Percentiles rank a stretch among this genome's conserved stretches.
Evolutionary conservation across 1,140 invertebrate species (phyloP).

Genomic region (Cyrtorhinus lividipennis): DNA sequence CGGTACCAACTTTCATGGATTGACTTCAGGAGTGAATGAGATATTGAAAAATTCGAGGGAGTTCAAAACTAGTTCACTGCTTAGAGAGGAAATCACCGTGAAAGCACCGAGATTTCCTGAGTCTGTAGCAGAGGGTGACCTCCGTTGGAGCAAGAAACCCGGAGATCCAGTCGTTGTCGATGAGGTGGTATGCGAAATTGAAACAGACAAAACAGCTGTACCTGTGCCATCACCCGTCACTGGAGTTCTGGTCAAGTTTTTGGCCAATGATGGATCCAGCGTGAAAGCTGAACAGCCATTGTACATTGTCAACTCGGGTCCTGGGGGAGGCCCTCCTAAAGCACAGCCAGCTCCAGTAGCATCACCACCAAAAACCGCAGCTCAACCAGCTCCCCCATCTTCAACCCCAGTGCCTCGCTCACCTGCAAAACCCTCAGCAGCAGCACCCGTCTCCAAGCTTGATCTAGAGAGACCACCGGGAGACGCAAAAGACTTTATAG

Average conservation of each 20-base stretch:
- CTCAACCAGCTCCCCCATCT: slow-evolving; percentile 28
- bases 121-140: slow-evolving; percentile 9
- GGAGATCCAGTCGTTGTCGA: slow-evolving; percentile 85
- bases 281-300: slow-evolving; percentile 73
- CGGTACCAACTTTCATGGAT: too few species aligned
- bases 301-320: slow-evolving; percentile 54
- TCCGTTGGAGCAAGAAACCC: slow-evolving; percentile 30
- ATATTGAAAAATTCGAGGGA: too few species aligned
- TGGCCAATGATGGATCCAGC: slow-evolving; percentile 75
- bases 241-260: slow-evolving; percentile 73
- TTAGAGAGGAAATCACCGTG: slow-evolving; percentile 3
- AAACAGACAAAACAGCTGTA: slow-evolving; percentile 90
- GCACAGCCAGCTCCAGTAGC: slow-evolving; percentile 33
- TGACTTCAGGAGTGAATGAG: too few species aligned
- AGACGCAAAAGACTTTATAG: neutral
- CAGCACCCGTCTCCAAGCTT: neutral
- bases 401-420: slow-evolving; percentile 22
- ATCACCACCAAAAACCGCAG: slow-evolving; percentile 32
- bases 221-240: slow-evolving; percentile 71
- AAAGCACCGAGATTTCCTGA: slow-evolving; percentile 12
- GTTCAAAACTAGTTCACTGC: neutral
- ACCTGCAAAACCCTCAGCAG: slow-evolving; percentile 27
- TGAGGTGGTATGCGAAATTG: slow-evolving; percentile 94
- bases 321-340: neutral
- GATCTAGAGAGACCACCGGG: neutral